Conservation (phyloP, 2,888 invertebrate species). For the Proisotoma minuta region DNA sequence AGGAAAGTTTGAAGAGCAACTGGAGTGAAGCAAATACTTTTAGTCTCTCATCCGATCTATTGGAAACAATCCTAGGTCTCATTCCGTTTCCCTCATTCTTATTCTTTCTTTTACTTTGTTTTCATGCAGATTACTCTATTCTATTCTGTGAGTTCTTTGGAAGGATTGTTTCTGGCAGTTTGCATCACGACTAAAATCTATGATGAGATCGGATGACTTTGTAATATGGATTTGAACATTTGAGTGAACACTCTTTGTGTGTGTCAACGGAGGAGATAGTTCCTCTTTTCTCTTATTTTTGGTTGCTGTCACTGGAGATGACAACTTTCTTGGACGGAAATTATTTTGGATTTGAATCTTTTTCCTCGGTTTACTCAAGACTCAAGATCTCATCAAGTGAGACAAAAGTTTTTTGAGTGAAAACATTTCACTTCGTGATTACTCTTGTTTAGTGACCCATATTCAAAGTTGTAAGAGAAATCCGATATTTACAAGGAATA, state of each 20-base stretch:
- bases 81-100: not conserved
- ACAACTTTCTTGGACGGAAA: not conserved
- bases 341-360: constrained; percentile 4
- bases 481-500: too few relatives aligned
- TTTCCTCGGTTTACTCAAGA: too few relatives aligned
- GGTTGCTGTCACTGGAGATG: constrained; percentile 3
- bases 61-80: not conserved
- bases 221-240: not conserved
- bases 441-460: too few relatives aligned
- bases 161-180: constrained; percentile 8
- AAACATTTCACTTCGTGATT: too few relatives aligned
- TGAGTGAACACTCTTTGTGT: not conserved
- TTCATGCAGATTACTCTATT: not conserved
- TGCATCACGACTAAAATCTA: constrained; percentile 7
- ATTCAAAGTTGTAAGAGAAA: too few relatives aligned
- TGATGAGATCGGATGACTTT: constrained; percentile 4
- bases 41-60: not conserved
- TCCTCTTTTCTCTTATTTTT: not conserved
- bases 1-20: not conserved
- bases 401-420: too few relatives aligned
- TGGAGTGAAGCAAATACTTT: not conserved
- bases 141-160: not conserved
- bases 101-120: not conserved
- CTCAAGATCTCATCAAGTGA: too few relatives aligned
- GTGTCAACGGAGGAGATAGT: not conserved